phyloP scores from a whole-genome alignment of 2,888 invertebrate genomes.

The Didymodactylos carnosus region DNA sequence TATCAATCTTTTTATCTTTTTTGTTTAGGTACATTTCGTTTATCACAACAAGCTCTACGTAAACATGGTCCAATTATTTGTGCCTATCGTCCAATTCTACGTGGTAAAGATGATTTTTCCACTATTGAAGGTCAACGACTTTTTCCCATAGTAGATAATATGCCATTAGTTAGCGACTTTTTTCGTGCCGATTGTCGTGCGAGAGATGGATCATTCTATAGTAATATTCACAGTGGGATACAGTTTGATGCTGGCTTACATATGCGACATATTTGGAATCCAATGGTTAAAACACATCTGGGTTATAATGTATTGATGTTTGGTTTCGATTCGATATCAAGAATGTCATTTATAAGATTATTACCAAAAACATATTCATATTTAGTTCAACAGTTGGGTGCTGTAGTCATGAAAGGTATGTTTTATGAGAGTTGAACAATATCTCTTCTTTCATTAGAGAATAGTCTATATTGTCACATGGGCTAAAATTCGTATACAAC shows the following conservation, averaged over 20 bases:
- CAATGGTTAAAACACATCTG: slow-evolving; percentile 34
- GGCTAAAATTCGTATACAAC: too few species aligned
- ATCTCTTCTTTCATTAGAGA: too few species aligned
- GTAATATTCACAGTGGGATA: slow-evolving; percentile 46
- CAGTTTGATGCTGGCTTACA: slow-evolving; percentile 17
- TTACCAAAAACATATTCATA: slow-evolving; percentile 26
- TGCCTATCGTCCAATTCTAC: slow-evolving; percentile 39
- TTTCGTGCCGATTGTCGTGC: slow-evolving; percentile 25
- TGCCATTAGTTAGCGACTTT: slow-evolving; percentile 22
- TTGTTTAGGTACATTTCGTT: slow-evolving; percentile 34
- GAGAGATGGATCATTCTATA: slow-evolving; percentile 40
- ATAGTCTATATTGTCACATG: too few species aligned
- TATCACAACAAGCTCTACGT: slow-evolving; percentile 38
- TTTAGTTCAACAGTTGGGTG: slow-evolving; percentile 22
- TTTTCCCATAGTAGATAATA: slow-evolving; percentile 20
- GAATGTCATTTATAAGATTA: slow-evolving; percentile 39
- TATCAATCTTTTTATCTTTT: not conserved
- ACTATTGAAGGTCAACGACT: slow-evolving; percentile 19
- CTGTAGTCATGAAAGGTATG: slow-evolving; percentile 19
- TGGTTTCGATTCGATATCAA: slow-evolving; percentile 68
- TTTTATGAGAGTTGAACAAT: too few species aligned
- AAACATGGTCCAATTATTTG: slow-evolving; percentile 37
- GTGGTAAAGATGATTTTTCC: slow-evolving; percentile 19
- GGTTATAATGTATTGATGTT: slow-evolving; percentile 57
- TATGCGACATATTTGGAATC: slow-evolving; percentile 14